Evolutionary conservation across 2,113 vertebrate species (phyloP).

Genomic region (Pica pica): DNA sequence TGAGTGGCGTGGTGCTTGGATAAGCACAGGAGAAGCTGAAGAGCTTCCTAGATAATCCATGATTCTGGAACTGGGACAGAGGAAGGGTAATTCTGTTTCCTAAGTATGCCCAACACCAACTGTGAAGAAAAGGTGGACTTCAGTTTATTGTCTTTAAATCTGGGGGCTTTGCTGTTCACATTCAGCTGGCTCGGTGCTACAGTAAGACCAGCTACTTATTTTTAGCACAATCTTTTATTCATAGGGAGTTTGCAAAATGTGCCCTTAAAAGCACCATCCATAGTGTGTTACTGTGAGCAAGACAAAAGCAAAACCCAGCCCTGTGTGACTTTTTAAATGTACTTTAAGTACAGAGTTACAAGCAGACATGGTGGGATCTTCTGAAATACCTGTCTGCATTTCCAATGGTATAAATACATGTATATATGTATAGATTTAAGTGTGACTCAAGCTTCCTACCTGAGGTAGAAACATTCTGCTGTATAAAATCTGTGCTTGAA

Average conservation of each 20-base stretch:
- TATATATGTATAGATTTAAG: background rate
- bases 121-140: background rate
- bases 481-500: background rate
- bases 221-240: background rate
- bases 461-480: background rate
- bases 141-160: background rate
- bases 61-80: background rate
- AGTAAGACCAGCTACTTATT: background rate
- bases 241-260: background rate
- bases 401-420: background rate
- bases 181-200: background rate
- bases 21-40: background rate
- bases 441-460: background rate
- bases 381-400: background rate
- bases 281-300: background rate
- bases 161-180: background rate
- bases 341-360: background rate
- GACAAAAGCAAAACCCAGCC: background rate
- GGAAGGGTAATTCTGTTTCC: background rate
- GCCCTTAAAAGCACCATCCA: background rate
- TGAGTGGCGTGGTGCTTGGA: fast-evolving
- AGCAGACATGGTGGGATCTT: background rate
- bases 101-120: background rate
- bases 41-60: background rate
- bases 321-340: background rate